Evolutionary conservation across 2,113 vertebrate genomes (phyloP).

Genomic region (Pagrus major): DNA sequence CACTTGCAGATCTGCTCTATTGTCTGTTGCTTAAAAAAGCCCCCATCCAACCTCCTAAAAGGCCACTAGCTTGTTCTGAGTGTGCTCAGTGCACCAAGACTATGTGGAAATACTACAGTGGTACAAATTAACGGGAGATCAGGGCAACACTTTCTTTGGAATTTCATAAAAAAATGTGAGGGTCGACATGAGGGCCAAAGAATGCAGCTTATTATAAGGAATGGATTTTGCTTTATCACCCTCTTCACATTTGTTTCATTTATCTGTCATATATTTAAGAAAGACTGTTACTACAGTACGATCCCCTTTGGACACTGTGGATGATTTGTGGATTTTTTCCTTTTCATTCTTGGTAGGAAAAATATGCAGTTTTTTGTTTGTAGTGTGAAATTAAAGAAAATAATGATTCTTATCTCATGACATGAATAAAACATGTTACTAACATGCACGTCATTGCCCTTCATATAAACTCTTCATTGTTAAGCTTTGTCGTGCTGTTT

Average conservation of each 20-base stretch:
- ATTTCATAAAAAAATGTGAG: not conserved
- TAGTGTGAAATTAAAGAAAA: not conserved
- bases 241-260: conserved; percentile 5
- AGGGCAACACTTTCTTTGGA: not conserved
- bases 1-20: not conserved
- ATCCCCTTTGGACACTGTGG: not conserved
- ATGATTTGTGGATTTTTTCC: not conserved
- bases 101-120: not conserved
- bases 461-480: not conserved
- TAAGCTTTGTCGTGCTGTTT: not conserved
- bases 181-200: not conserved
- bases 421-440: conserved; percentile 31
- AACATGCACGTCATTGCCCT: not conserved
- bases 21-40: not conserved
- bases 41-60: too few species aligned
- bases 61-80: not conserved
- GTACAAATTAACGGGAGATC: conserved; percentile 5
- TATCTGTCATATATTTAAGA: not conserved
- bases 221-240: not conserved
- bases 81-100: not conserved
- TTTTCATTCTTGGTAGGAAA: not conserved
- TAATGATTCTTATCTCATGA: not conserved
- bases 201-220: conserved; percentile 6
- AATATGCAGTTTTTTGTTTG: not conserved
- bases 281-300: not conserved